Percentiles rank a stretch among this genome's conserved stretches.
These are phyloP conservation scores for Delphinapterus leucas DNA, from an alignment of 2,113 vertebrate species.

Conservation along the genomic window DNA sequence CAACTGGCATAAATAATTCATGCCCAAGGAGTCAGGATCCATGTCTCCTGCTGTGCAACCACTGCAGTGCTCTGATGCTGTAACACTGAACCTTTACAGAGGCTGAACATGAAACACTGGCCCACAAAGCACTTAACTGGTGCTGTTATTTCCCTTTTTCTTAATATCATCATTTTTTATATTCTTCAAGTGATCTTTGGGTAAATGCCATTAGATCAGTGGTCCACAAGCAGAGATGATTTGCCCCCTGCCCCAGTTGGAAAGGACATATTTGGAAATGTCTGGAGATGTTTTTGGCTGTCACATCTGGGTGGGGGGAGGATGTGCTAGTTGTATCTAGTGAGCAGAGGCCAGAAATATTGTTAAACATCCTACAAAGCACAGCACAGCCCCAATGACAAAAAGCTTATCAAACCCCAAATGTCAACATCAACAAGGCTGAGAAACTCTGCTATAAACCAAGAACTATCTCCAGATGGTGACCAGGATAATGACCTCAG, in stretches of 20 bases:
- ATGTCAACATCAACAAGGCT: fast-evolving
- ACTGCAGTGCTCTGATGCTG: fast-evolving
- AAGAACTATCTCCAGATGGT: background rate
- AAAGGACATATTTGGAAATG: background rate
- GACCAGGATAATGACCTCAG: background rate
- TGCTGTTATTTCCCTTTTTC: background rate
- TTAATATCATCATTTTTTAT: background rate
- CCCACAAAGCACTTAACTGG: background rate
- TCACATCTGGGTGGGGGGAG: fast-evolving
- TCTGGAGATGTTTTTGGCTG: background rate
- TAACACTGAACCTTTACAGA: background rate
- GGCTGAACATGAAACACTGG: background rate
- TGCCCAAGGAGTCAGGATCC: background rate
- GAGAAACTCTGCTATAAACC: background rate
- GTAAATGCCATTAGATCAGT: background rate
- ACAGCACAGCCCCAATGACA: background rate
- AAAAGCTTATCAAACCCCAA: too few relatives aligned
- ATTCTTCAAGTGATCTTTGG: background rate
- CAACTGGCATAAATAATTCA: background rate
- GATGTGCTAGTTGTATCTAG: background rate
- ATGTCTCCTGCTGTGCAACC: fast-evolving
- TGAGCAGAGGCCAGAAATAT: background rate
- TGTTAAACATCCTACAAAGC: too few relatives aligned
- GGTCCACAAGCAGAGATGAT: background rate
- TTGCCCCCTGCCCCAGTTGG: too few relatives aligned